Base-by-base conservation (phyloP, 2,888 invertebrate genomes). In the Chalcis sispes region DNA sequence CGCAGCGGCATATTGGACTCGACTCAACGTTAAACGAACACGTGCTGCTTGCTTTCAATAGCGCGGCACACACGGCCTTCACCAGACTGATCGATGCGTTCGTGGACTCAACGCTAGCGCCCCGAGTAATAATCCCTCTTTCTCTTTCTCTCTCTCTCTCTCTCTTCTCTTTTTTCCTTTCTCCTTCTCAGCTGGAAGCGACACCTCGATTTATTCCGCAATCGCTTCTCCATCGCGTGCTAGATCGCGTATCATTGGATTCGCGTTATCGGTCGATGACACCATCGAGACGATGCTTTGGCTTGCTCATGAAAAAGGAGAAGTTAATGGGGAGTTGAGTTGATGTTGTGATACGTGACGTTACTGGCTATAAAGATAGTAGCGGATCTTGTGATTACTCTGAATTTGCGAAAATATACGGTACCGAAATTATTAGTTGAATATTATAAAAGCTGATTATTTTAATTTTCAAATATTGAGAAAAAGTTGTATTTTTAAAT, bases 201-300 rank as follows among this genome's bases (percentile, higher is more conserved):
- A 77, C 71, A 78, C 78, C 66, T 80, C 80, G 79, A 80, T 81
- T 80, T 80, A 81, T 80, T 78, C 77, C 73, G 78, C 79, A 67
- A 80, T 62, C 42, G 42, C 54, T 50, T 20, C 32, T 32, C 36
- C 13, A 36, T 59, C 15, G 2, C 50, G 18, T 50, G 18, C 1
- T 36, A 7, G n/a, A 23, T 36, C 59, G 32, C 20, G 78, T 79
- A 70, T 76, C 64, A 69, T 75, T 20, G 69, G 56, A 75, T 56
- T 69, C 27, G 18, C 36, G 74, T 56, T 75, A 64, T 56, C 46
- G 48, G 56, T 18, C 64, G 72, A 23, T 18, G 62, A 8, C 62
- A 52, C 40, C 61, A 46, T 20, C 58, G 36, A 1, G 20, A 15
- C 2, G 25, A 42, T 20, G 42, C 29, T 1, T n/a, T n/a, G n/a